Percentiles rank a stretch among this genome's conserved stretches.
phyloP scores from a whole-genome alignment of 2,113 vertebrate species.

The Suncus etruscus region DNA sequence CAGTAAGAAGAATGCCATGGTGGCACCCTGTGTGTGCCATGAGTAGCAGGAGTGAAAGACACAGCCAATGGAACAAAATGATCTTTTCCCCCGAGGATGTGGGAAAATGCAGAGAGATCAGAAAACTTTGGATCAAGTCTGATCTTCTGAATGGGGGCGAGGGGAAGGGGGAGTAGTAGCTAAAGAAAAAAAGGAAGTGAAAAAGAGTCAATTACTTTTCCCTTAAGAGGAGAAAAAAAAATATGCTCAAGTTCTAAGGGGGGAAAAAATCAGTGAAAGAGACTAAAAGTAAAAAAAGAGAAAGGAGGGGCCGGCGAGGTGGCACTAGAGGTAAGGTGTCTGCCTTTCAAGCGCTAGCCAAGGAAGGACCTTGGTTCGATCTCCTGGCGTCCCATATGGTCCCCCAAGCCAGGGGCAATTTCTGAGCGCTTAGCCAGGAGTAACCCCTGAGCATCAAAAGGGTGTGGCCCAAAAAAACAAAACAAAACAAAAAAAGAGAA shows the following conservation, averaged over 20 bases:
- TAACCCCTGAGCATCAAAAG: too few relatives aligned
- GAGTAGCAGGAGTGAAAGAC: not conserved
- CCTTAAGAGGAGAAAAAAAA: not conserved
- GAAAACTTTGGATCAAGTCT: too few relatives aligned
- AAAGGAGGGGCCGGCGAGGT: too few relatives aligned
- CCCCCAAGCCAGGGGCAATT: too few relatives aligned
- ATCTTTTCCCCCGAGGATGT: too few relatives aligned
- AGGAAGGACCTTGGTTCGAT: too few relatives aligned
- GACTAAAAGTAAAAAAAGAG: not conserved
- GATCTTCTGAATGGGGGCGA: not conserved
- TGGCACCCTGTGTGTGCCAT: rapidly evolving
- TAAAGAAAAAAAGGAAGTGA: not conserved
- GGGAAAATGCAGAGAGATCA: not conserved
- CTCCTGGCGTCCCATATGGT: too few relatives aligned
- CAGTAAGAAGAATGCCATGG: rapidly evolving
- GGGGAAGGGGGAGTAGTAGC: not conserved
- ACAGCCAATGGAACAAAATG: too few relatives aligned
- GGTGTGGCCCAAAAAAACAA: too few relatives aligned
- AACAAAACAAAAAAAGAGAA: constrained; percentile 13
- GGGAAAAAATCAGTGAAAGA: not conserved
- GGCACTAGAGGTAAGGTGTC: too few relatives aligned
- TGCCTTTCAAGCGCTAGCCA: too few relatives aligned
- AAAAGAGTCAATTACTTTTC: not conserved
- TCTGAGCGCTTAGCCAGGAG: too few relatives aligned
- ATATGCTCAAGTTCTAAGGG: not conserved